Evolutionary conservation across 2,797 vertebrate genomes (phyloP), one percentile per base, ranked within the genome.

Genomic region (Siniperca obscura): DNA sequence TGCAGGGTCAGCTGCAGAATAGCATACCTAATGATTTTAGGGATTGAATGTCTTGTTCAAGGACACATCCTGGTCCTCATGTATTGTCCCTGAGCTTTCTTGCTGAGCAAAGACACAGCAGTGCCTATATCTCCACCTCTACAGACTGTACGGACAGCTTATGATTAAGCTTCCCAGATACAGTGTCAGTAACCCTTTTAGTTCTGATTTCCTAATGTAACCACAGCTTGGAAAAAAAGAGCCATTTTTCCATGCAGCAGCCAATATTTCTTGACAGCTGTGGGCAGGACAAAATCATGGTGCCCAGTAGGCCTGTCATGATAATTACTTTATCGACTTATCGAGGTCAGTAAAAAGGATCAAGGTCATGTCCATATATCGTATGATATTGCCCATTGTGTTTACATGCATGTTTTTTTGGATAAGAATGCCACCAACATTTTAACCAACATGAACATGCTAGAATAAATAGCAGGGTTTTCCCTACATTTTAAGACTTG

Each of bases 21-120:
- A 48, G 66, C 46, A 17, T 25, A 56, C 10, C 30, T 30, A 70
- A 78, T 42, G 69, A 81, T 83, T 91, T 87, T 55, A 82, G 40
- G 75, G 72, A 68, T 52, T 81, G 56, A 53, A 73, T 76, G 56
- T 84, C 75, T 85, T 40, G 69, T 74, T 93, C 84, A 91, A 90
- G 89, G 90, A 89, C 85, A 90, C 60, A 72, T 89, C 84, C 80
- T 59, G 17, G 46, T 64, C 61, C 34, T 76, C 11, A 2, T 62
- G 52, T 60, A 40, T 55, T 78, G 46, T 61, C 52, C 66, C 40
- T 52, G 64, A 50, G 81, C 69, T 59, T 48, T 80, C 56, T 44
- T 34, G n/a, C 77, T 66, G 34, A 68, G 56, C 50, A 60, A 48
- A 57, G 48, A 50, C 53, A 61, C 34, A 60, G 16, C 7, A 3